Percentiles rank a stretch among this genome's conserved stretches.
Conservation (phyloP, 2,113 vertebrate genomes). For the Thamnophis sirtalis region DNA sequence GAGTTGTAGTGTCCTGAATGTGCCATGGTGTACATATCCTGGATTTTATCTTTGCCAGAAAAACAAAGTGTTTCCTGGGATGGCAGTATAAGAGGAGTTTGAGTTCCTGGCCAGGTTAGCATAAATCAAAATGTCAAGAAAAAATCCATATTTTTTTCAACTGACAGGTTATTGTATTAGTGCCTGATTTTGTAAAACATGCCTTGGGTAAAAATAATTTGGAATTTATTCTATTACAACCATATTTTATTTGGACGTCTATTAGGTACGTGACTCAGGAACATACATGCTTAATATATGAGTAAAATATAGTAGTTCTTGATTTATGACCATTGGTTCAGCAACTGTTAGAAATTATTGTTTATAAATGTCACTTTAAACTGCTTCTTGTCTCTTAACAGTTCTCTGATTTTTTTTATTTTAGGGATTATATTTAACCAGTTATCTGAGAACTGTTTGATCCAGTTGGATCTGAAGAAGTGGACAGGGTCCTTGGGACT, state of each 20-base stretch:
- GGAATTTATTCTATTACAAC: background rate
- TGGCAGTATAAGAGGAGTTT: background rate
- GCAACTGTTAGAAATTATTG: background rate
- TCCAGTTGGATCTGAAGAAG: background rate
- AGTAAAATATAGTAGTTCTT: background rate
- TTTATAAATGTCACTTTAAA: background rate
- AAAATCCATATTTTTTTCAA: background rate
- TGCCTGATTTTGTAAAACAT: constrained; percentile 9
- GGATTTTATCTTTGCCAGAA: background rate
- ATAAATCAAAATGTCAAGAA: background rate
- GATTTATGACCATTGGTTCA: background rate
- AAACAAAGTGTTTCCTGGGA: background rate
- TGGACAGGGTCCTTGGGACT: background rate
- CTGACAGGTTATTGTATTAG: background rate
- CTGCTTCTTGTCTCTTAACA: background rate
- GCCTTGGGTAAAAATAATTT: background rate
- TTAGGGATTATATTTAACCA: background rate
- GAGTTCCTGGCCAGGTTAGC: background rate
- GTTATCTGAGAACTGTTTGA: background rate
- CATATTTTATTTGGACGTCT: constrained; percentile 11
- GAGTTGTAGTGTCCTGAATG: background rate
- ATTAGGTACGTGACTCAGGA: background rate
- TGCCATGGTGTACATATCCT: background rate
- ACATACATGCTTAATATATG: background rate
- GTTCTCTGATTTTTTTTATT: background rate